Base-by-base conservation (phyloP, 2,113 vertebrate species). In the Leptobrachium ailaonicum region DNA sequence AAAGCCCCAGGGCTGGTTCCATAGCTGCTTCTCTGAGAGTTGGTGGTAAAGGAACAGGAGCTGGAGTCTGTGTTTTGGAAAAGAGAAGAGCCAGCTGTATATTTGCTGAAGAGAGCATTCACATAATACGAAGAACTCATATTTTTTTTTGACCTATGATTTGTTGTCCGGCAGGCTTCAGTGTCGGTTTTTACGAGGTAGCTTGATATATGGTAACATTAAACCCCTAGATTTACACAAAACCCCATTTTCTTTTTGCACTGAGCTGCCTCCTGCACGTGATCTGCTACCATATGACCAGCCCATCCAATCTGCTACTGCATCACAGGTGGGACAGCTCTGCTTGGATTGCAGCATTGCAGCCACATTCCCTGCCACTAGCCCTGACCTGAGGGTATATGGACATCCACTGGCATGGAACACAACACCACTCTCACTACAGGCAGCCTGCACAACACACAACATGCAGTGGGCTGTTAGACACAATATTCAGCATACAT, bases 161-260 rank as follows among this genome's bases (percentile, higher is more conserved):
- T 97, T 98, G 95, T 96, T 95, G 95, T 95, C 92, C 92, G 91
- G 94, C 92, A 95, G 95, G 95, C 94, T 94, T 94, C 92, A 90
- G 92, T 96, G 95, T 97, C 96, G 95, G 96, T 98, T 98, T 60
- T 98, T 98, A 99, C 95, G 96, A 98, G 95, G 92, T 93, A 93
- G 90, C 84, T 91, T 97, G 96, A 98, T 97, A 96, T 96, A 98
- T 96, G 95, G 94, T 94, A 95, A 95, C 94, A 96, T 96, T 98
- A 98, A 93, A 95, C 92, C 91, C 91, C 91, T 91, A 95, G 96
- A 97, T 96, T 97, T 97, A 97, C 95, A 95, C 95, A 95, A 95
- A 95, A 95, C 93, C 94, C 94, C 95, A 96, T 95, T 96, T 96
- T 94, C 93, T 93, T 92, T 92, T 89, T 92, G 94, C 93, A 93